Evolutionary conservation across 2,113 vertebrate genomes (phyloP), one percentile per base, ranked within the genome.

Genomic region (Engystomops pustulosus): DNA sequence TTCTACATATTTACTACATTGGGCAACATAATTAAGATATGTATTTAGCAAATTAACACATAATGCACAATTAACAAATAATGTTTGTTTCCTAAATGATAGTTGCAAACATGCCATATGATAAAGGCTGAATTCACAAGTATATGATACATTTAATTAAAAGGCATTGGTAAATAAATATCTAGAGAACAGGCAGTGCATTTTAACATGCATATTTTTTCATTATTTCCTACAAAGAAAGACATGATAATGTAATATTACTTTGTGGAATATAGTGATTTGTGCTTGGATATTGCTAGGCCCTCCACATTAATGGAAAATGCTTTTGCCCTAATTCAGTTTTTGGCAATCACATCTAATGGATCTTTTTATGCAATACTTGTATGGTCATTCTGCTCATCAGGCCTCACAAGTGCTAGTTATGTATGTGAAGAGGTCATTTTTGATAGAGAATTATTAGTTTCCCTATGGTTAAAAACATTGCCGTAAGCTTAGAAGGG

Each of bases 341-440:
- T 74, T 83, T 83, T 83, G 53, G 53, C 80, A 83, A 83, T 83
- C 80, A 83, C 62, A 74, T 74, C 17, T 83, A 83, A 83, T 72
- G 80, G 80, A 83, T 74, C 69, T 60, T 38, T 62, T 83, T 83
- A 74, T 60, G 49, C 69, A 83, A 72, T 83, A 58, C 69, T 62
- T 74, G 68, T 83, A 62, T 74, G 34, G 80, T 83, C 80, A 58
- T 83, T 83, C 25, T 74, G 80, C 38, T 83, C 80, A 83, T 83
- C 69, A 62, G 23, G 34, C 23, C 38, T 83, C 51, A 74, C 68
- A 83, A 83, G 80, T 83, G 53, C 69, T 83, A 83, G 51, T 62
- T 74, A 62, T 83, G n/a, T 83, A 83, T 83, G 53, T 83, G 80
- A 83, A 83, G 80, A 83, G 80, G 80, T 83, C 80, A 74, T 74